Conservation (phyloP, 2,113 vertebrate species). For the Pelecanus crispus region DNA sequence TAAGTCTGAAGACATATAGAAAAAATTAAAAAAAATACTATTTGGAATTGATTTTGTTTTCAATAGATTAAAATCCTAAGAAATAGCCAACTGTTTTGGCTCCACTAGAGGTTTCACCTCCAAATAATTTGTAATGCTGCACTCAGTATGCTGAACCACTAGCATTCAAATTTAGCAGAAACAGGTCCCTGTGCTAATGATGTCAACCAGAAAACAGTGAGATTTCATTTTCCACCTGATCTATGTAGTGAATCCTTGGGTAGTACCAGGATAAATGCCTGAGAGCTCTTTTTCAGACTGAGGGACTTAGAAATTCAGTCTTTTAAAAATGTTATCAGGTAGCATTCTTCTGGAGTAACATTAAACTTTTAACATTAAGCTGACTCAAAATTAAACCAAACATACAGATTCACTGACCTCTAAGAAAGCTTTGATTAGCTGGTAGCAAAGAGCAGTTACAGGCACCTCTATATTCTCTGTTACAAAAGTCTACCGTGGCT, state of each 20-base stretch:
- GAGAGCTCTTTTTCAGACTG: background rate
- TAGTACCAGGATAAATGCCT: background rate
- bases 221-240: background rate
- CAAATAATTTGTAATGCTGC: background rate
- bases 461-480: background rate
- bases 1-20: background rate
- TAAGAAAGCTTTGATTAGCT: background rate
- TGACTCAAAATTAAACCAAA: background rate
- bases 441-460: background rate
- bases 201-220: background rate
- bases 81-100: background rate
- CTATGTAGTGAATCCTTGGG: background rate
- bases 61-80: background rate
- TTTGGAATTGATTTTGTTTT: background rate
- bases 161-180: background rate
- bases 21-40: rapidly evolving
- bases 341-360: background rate
- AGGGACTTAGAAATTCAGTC: background rate
- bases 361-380: background rate
- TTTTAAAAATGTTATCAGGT: background rate
- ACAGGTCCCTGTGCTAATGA: background rate
- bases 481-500: background rate
- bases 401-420: background rate
- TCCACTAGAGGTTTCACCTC: background rate
- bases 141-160: background rate